Base-by-base conservation (phyloP, 2,888 invertebrate genomes). In the Lucinisca nassula region DNA sequence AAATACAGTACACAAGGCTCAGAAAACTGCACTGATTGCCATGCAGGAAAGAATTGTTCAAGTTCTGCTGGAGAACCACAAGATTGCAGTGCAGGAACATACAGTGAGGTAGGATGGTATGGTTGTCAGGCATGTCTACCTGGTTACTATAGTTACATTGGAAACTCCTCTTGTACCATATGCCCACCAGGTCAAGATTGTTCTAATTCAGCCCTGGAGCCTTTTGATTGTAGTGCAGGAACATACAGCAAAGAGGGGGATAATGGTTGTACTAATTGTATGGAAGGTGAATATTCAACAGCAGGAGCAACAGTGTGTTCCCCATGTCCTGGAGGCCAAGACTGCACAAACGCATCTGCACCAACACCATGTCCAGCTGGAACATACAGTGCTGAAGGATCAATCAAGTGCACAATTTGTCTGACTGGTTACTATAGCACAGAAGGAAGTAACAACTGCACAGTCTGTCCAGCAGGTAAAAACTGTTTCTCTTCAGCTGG, bases 31-130 rank as follows among this genome's bases (percentile, higher is more conserved):
- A 77, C 58, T 17, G 37, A 55, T n/a, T 90, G 90, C 75, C 85
- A 87, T 40, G 81, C 87, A 38, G 90, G 92, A 24, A 86, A 83
- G 27, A 61, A 92, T 35, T 91, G 91, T 61, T 73, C 76, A 0
- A 55, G 81, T 73, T 51, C 49, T 30, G 58, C 90, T 21, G 51
- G 27, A 21, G 77, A 17, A 27, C 93, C 93, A 24, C 87, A 86
- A 2, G 83, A 88, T 49, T 96, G 96, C 89, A 76, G 70, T 21
- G 92, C 93, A 1, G 95, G 95, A n/a, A 93, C 87, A 58, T 95
- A 91, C 88, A 95, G 95, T 79, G 75, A 77, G 12, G 91, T 87
- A 55, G 95, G 94, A 12, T 92, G 93, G 38, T 79, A 87, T 74
- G 84, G 81, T 8, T 96, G 96, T 85, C 87, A 80, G 17, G 90